Conservation (phyloP, 1,140 invertebrate genomes). For the Penaeus indicus region DNA sequence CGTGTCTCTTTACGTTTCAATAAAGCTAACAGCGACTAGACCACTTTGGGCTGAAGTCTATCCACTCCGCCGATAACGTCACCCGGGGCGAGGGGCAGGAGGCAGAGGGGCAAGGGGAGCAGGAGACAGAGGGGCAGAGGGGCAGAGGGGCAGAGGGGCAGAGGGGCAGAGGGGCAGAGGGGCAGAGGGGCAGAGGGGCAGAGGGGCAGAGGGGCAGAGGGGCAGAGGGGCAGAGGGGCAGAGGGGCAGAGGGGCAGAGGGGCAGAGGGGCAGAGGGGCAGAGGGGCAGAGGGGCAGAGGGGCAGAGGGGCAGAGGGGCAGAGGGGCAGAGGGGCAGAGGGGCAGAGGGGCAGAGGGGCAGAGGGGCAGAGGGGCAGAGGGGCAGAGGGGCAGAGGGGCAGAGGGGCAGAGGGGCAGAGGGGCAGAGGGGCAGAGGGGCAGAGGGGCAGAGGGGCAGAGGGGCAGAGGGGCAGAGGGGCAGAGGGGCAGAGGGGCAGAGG, state of each 20-base stretch:
- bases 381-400: neutral
- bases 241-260: neutral
- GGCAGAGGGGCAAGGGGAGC: neutral
- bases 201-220: neutral
- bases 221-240: neutral
- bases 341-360: neutral
- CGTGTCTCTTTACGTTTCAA: too few relatives aligned
- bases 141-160: neutral
- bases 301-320: neutral
- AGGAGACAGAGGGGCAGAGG: neutral
- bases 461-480: neutral
- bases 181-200: neutral
- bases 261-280: neutral
- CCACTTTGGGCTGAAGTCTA: too few relatives aligned
- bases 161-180: neutral
- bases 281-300: neutral
- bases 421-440: neutral
- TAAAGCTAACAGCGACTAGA: too few relatives aligned
- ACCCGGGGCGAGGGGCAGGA: neutral
- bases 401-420: neutral
- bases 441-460: too few relatives aligned
- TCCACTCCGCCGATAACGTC: too few relatives aligned
- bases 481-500: neutral
- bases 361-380: neutral
- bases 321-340: neutral